Conservation (phyloP, 2,888 invertebrate species). For the Neelides folsomi region DNA sequence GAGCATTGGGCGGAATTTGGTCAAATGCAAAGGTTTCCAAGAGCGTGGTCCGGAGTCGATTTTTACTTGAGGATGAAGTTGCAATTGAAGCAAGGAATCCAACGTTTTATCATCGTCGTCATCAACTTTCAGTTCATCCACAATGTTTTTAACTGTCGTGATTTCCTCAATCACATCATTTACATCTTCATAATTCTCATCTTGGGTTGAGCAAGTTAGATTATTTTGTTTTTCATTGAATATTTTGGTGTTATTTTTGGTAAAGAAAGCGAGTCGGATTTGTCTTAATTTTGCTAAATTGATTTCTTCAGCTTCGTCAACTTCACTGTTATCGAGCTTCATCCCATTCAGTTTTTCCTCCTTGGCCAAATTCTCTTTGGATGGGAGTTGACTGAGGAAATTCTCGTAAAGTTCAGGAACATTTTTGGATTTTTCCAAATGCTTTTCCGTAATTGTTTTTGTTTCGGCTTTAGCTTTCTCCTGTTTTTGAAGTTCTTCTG, state of each 20-base stretch:
- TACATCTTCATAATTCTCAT: not conserved
- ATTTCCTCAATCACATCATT: not conserved
- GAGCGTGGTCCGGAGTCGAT: constrained; percentile 6
- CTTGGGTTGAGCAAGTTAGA: too few species aligned
- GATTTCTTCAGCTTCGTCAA: constrained; percentile 23
- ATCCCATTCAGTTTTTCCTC: constrained; percentile 25
- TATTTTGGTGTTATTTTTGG: constrained; percentile 9
- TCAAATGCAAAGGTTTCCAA: constrained; percentile 18
- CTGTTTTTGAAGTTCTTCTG: not conserved
- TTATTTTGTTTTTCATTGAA: too few species aligned
- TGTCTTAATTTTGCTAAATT: constrained; percentile 37
- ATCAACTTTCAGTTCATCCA: not conserved
- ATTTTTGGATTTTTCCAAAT: not conserved
- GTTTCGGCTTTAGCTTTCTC: not conserved
- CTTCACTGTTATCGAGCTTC: constrained; percentile 12
- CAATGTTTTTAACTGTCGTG: not conserved
- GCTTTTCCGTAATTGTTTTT: not conserved
- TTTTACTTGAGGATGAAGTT: not conserved
- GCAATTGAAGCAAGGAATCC: constrained; percentile 20
- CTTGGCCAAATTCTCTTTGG: constrained; percentile 22
- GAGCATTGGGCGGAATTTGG: constrained; percentile 22
- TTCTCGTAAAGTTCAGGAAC: constrained; percentile 24
- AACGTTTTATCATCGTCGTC: constrained; percentile 28
- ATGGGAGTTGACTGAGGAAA: constrained; percentile 28
- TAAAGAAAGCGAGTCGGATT: constrained; percentile 38